Conservation (phyloP, 2,797 vertebrate genomes). For the Dryobates pubescens region DNA sequence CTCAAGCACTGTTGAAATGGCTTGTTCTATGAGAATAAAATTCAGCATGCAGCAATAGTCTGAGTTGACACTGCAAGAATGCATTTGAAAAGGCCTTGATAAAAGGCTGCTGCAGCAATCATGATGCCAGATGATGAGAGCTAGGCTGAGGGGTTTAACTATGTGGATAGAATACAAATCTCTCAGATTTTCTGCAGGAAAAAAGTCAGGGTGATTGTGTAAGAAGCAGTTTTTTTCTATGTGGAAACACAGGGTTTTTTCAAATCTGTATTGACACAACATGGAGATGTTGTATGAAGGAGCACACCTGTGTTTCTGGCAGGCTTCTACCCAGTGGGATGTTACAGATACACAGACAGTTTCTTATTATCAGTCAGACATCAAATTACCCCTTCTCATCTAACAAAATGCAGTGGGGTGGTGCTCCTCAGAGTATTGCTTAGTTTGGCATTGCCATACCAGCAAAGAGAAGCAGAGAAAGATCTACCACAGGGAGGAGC, state of each 20-base stretch:
- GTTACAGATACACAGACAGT: background rate
- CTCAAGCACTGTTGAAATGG: background rate
- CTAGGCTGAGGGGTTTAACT: background rate
- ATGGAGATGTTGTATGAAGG: background rate
- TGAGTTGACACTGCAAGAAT: background rate
- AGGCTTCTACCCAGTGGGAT: background rate
- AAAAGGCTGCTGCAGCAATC: slow-evolving; percentile 45
- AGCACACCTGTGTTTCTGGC: background rate
- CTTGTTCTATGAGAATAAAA: background rate
- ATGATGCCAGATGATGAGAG: background rate
- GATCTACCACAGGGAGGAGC: slow-evolving; percentile 50
- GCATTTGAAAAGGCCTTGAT: slow-evolving; percentile 1
- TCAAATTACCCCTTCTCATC: background rate
- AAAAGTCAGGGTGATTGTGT: background rate
- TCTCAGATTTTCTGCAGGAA: background rate
- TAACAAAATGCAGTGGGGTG: rapidly evolving
- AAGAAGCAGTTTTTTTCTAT: background rate
- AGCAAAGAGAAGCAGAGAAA: background rate
- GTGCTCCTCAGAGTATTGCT: background rate
- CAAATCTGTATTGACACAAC: background rate
- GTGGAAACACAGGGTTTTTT: background rate
- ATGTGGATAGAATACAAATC: background rate
- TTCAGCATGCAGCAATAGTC: slow-evolving; percentile 1
- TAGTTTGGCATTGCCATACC: rapidly evolving
- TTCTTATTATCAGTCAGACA: background rate